Conservation (phyloP, 2,797 vertebrate genomes). For the Microchirus variegatus region DNA sequence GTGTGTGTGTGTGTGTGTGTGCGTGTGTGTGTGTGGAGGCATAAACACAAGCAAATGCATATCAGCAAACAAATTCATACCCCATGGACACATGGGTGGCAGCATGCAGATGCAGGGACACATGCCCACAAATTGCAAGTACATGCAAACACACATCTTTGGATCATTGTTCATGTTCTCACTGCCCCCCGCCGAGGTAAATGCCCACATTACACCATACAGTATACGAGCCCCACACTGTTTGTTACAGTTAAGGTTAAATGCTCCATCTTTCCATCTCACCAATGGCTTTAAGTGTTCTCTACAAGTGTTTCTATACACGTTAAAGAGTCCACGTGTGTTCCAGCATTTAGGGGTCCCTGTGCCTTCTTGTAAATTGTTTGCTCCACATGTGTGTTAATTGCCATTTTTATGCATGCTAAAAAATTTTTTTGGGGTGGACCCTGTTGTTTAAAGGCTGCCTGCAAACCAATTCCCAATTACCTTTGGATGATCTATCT, state of each 20-base stretch:
- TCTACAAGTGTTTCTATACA: slow-evolving; percentile 30
- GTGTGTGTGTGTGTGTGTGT: slow-evolving; percentile 19
- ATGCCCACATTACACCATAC: slow-evolving; percentile 41
- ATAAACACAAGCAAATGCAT: slow-evolving; percentile 62
- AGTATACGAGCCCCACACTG: slow-evolving; percentile 23
- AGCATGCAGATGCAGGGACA: slow-evolving; percentile 32
- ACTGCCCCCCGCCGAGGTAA: slow-evolving; percentile 47
- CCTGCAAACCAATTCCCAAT: no score
- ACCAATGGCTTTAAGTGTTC: slow-evolving; percentile 16
- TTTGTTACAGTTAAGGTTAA: slow-evolving; percentile 52
- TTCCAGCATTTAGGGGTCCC: slow-evolving; percentile 3
- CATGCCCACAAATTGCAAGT: slow-evolving; percentile 23
- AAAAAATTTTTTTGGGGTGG: no score
- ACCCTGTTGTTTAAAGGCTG: no score
- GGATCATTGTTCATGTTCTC: slow-evolving; percentile 55
- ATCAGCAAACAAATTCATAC: slow-evolving; percentile 56
- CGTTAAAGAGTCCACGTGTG: slow-evolving; percentile 23
- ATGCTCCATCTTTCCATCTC: slow-evolving; percentile 36
- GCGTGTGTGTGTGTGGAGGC: slow-evolving; percentile 16
- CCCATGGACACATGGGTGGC: slow-evolving; percentile 40
- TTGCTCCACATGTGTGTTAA: slow-evolving; percentile 5
- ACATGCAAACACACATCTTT: slow-evolving; percentile 4
- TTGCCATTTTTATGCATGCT: not conserved
- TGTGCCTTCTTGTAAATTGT: slow-evolving; percentile 24
- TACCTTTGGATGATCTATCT: no score